Evolutionary conservation across 1,140 invertebrate genomes (phyloP), one percentile per base, ranked within the genome.

Genomic region (Apis dorsata): DNA sequence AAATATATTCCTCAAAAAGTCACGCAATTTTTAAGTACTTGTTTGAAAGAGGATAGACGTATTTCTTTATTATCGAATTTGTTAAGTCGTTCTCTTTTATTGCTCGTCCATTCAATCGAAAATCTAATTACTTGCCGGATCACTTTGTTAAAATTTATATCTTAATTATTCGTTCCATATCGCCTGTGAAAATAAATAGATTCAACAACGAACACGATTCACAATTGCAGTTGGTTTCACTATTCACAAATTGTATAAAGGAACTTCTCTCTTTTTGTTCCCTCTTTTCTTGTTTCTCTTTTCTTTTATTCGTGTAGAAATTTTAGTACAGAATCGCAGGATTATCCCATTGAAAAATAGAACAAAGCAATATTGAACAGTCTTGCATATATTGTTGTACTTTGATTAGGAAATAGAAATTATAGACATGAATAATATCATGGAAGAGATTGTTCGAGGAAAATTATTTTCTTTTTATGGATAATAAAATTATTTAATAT

Each of bases 131-230:
- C 11, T n/a, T 77, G 15, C 59, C 49, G 19, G 57, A 66, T 60
- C 49, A 49, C 13, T 53, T 72, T 59, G 53, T 80, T 82, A 79
- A 87, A 74, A 79, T 77, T 77, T 85, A 85, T 80, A 49, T 68
- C 72, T 88, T 85, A 85, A 88, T 88, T 88, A 85, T 44, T 17
- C 13, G 59, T 34, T 71, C 55, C 53, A 55, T 59, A 24, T 63
- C 57, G 57, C 34, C 44, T 73, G 74, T 62, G 77, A 78, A 85
- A 72, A 85, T 83, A 85, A 87, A 88, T 71, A 55, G 70, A 80
- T 51, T 13, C 49, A 71, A 57, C 44, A 85, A 65, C 72, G 63
- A 71, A 17, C 19, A 76, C 49, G 82, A 73, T 68, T 60, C 68
- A 76, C 34, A 79, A 73, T 68, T 60, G 63, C 63, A 79, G 44